Evolutionary conservation across 1,140 invertebrate species (phyloP), one percentile per base, ranked within the genome.

Genomic region (Zeugodacus cucurbitae): DNA sequence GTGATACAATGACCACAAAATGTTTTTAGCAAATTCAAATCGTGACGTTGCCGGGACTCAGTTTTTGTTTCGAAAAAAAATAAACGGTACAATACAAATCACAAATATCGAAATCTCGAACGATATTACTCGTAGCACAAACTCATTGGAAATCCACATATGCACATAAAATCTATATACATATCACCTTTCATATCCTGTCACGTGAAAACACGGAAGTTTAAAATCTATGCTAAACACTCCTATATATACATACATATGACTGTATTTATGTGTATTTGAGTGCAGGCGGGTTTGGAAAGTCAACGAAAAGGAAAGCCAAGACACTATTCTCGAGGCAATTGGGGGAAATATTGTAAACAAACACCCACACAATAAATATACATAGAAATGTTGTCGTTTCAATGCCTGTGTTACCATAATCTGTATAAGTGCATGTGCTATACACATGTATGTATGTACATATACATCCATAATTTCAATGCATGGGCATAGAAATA

Each of bases 351-450:
- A 82, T 54, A n/a, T n/a, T n/a, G 41, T n/a, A 82, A 48, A 82
- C n/a, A 82, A 48, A 48, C 74, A 54, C 2, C 14, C 29, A 62
- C n/a, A 62, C 58, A 62, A 62, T 26, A 62, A 2, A 2, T 59
- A n/a, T 32, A 32, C 41, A 48, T 29, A 17, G 22, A 48, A 48
- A 48, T 82, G 74, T 82, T 48, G 74, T 48, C 41, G 74, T 41
- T 82, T 74, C 26, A 82, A 82, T 82, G 74, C 74, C 44, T 82
- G n/a, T n/a, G 26, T 48, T 41, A 82, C 8, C 41, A 82, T 14
- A 11, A 3, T 26, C 58, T 62, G 26, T 62, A 17, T 62, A 10
- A n/a, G 26, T 62, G 58, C n/a, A 10, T 11, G 58, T 62, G 58
- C 58, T 26, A 22, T 26, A 62, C 58, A 62, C 5, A 2, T 62